A percentile compares a stretch with the other conserved stretches of the same genome.
Evolutionary conservation across 1,140 invertebrate species (phyloP).

Genomic region (Oppia nitens): DNA sequence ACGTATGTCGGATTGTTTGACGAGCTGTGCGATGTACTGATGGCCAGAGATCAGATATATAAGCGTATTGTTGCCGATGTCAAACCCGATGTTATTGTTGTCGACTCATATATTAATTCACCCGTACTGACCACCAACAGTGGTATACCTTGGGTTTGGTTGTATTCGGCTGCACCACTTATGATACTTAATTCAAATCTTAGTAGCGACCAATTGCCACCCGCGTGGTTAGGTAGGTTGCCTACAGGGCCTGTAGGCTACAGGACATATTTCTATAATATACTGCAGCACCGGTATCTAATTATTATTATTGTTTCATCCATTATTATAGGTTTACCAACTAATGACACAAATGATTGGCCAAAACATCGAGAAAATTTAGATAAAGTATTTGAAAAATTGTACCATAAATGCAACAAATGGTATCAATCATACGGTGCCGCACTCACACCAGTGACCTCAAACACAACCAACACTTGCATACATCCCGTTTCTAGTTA

Average conservation of each 20-base stretch:
- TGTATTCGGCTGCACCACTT: not conserved
- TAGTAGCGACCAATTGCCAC: not conserved
- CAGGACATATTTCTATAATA: not conserved
- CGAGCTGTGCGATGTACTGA: no score
- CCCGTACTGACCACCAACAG: not conserved
- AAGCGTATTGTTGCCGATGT: not conserved
- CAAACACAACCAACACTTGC: not conserved
- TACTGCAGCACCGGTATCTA: not conserved
- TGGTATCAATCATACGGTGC: not conserved
- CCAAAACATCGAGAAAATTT: not conserved
- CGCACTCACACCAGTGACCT: not conserved
- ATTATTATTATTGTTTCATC: not conserved
- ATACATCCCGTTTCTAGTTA: constrained; percentile 3
- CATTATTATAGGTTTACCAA: not conserved
- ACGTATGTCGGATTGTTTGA: no score
- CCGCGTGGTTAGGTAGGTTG: not conserved
- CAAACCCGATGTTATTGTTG: not conserved
- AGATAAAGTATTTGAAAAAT: not conserved
- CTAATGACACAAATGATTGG: not conserved
- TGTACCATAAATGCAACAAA: not conserved
- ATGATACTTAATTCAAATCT: not conserved
- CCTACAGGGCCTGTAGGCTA: not conserved
- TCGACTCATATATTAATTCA: not conserved
- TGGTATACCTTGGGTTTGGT: constrained; percentile 2
- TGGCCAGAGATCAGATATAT: not conserved